phyloP scores from a whole-genome alignment of 2,113 vertebrate species.

The Fregata magnificens region DNA sequence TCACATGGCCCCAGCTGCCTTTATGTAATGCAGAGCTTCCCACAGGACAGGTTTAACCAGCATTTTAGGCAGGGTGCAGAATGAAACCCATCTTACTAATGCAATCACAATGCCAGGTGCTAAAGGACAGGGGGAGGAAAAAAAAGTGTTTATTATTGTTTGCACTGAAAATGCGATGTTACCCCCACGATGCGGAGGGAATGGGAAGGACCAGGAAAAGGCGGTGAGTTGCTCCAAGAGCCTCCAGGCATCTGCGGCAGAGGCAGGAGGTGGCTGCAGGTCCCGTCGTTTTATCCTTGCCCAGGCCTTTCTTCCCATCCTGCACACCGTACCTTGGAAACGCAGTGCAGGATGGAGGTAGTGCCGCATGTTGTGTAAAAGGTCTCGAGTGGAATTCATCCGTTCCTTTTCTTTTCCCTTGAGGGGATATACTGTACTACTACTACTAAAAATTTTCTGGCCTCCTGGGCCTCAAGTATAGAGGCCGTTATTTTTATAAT shows the following conservation, averaged over 20 bases:
- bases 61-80: conserved; percentile 33
- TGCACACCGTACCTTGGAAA: background rate
- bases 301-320: background rate
- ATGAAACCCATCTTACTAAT: conserved; percentile 59
- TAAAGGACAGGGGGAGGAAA: background rate
- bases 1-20: conserved; percentile 14
- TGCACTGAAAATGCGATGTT: background rate
- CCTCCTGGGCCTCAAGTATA: background rate
- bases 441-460: rapidly evolving
- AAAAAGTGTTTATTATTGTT: background rate
- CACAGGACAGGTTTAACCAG: conserved; percentile 62
- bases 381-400: background rate
- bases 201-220: background rate
- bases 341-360: background rate
- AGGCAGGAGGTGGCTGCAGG: background rate
- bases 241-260: background rate
- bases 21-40: conserved; percentile 24
- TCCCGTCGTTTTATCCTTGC: background rate
- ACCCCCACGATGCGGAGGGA: background rate
- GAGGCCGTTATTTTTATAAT: background rate
- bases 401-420: background rate
- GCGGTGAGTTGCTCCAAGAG: rapidly evolving
- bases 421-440: background rate
- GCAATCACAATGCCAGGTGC: conserved; percentile 43
- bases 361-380: rapidly evolving